Evolutionary conservation across 2,113 vertebrate species (phyloP).

Genomic region (Centropus bengalensis): DNA sequence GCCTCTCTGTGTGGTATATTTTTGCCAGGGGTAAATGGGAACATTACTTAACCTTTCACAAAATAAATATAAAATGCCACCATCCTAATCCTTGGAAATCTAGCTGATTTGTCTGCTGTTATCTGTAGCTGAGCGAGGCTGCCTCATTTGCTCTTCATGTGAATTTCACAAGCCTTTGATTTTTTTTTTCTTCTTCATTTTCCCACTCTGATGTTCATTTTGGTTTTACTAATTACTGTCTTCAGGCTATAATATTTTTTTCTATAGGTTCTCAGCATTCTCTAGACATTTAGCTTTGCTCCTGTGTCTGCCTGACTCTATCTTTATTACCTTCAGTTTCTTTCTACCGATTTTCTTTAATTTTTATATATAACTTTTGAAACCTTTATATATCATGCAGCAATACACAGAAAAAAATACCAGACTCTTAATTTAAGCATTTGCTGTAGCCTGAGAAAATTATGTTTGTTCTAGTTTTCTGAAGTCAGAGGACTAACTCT

Average conservation of each 20-base stretch:
- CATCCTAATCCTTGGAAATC: neutral
- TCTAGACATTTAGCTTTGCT: slow-evolving; percentile 8
- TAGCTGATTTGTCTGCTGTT: neutral
- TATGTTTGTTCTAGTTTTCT: neutral
- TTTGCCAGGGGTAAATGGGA: neutral
- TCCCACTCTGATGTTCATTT: neutral
- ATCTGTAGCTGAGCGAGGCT: neutral
- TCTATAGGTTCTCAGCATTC: neutral
- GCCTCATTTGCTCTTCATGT: neutral
- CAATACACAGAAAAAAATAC: neutral
- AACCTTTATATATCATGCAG: neutral
- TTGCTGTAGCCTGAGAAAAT: neutral
- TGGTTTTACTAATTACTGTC: slow-evolving; percentile 15
- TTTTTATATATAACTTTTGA: neutral
- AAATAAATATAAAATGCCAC: slow-evolving; percentile 4
- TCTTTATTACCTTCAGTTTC: neutral
- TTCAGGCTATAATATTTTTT: neutral
- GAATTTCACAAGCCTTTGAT: neutral
- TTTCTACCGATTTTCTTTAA: neutral
- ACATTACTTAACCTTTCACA: neutral
- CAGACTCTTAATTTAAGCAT: neutral
- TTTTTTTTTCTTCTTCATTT: neutral
- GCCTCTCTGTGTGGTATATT: neutral
- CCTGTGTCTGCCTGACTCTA: neutral
- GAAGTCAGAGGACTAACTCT: neutral